Base-by-base conservation (phyloP, 2,797 vertebrate species). In the Tympanoctomys barrerae region DNA sequence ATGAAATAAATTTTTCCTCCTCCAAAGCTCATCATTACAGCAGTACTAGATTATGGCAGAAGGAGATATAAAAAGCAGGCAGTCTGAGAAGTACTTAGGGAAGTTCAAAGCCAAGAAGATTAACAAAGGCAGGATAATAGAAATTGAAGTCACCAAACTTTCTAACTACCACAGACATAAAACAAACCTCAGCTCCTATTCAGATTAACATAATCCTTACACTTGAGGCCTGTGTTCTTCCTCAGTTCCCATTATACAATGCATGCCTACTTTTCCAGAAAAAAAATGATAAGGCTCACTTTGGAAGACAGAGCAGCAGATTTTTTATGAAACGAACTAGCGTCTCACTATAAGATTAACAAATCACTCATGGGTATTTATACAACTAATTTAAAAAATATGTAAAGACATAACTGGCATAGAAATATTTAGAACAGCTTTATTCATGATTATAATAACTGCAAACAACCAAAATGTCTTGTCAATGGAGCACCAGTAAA, bases 321-420 rank as follows among this genome's bases (percentile, higher is more conserved):
- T 2, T 79, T 42, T 89, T 79, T 92, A 62, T n/a, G 26, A 88
- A 95, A 57, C 16, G 70, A 49, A 83, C 22, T 19, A 8, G 36
- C 5, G 36, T 42, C 31, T 92, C n/a, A 42, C n/a, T 19, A 70
- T 33, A 22, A 49, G 62, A 85, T 89, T 73, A 42, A 80, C 31
- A 0, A 12, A 61, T 64, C 90, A 70, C 13, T 39, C 14, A 6
- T 95, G 46, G 73, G 7, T 61, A 79, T 46, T 52, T 89, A 85
- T 19, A 4, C 54, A 89, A 39, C 21, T 95, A 54, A 57, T 73
- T 89, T 95, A 57, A 89, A 92, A 19, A 79, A 13, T 59, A 85
- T 57, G 33, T 85, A 36, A 49, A 64, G 7, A 85, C 33, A 54
- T 80, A 89, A 79, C 22, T 80, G 59, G n/a, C 57, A 89, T 33